Conservation (phyloP, 2,797 vertebrate genomes). For the Parambassis ranga region DNA sequence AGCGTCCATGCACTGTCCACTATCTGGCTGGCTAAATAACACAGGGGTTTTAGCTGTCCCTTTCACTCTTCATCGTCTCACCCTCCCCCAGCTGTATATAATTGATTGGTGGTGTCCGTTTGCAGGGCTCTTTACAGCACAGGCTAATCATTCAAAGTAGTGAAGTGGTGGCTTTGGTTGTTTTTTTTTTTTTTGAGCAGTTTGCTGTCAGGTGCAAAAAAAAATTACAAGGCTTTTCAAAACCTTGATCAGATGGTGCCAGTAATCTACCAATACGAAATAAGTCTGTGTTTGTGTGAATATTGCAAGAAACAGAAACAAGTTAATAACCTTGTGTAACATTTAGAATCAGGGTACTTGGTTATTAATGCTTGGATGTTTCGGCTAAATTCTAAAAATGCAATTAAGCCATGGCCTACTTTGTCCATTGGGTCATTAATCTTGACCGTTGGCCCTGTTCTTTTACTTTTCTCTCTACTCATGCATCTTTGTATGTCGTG, state of each 20-base stretch:
- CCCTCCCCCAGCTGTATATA: background rate
- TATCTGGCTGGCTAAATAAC: slow-evolving; percentile 3
- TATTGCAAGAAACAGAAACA: too few species aligned
- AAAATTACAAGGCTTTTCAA: too few species aligned
- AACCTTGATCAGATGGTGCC: too few species aligned
- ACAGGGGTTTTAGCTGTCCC: background rate
- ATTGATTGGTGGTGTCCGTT: slow-evolving; percentile 51
- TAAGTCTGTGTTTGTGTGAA: too few species aligned
- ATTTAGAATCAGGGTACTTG: fast-evolving
- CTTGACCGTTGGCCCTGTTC: background rate
- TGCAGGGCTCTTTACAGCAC: slow-evolving; percentile 42
- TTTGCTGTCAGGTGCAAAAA: too few species aligned
- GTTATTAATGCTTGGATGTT: background rate
- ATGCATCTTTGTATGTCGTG: background rate
- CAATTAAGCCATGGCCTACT: background rate
- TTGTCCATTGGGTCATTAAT: background rate
- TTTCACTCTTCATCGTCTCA: slow-evolving; percentile 9
- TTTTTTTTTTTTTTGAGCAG: too few species aligned
- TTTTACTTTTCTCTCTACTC: background rate
- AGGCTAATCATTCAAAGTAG: slow-evolving; percentile 75
- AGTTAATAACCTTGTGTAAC: background rate
- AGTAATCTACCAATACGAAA: too few species aligned
- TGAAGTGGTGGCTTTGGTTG: slow-evolving; percentile 48
- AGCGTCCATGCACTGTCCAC: slow-evolving; percentile 17
- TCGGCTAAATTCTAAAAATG: background rate